A percentile compares a stretch with the other conserved stretches of the same genome.
Conservation (phyloP, 2,888 invertebrate species). For the Spilarctia lutea region DNA sequence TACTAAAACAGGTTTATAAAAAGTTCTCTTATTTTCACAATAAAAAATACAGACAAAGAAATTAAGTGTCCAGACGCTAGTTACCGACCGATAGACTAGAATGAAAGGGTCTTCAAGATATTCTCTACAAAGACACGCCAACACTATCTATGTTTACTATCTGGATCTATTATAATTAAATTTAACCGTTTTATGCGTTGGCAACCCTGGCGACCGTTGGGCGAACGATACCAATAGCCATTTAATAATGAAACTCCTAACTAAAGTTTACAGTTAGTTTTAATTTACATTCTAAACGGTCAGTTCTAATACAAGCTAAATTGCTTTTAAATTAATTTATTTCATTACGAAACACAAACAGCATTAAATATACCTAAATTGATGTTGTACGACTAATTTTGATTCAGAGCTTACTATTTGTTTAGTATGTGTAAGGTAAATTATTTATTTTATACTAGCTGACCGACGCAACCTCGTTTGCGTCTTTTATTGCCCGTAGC, state of each 20-base stretch:
- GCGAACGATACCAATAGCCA: neutral
- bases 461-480: too few relatives aligned
- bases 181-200: neutral
- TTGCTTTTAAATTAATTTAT: slow-evolving; percentile 23
- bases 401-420: slow-evolving; percentile 1
- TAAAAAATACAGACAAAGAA: neutral
- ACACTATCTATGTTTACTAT: neutral
- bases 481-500: too few relatives aligned
- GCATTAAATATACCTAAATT: slow-evolving; percentile 3
- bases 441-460: neutral
- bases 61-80: neutral
- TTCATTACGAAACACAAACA: slow-evolving; percentile 17
- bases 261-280: slow-evolving; percentile 14
- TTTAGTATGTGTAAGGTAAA: neutral
- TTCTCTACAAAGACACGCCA: neutral
- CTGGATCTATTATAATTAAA: neutral
- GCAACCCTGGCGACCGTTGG: neutral
- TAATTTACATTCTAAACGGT: slow-evolving; percentile 16
- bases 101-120: neutral
- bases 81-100: neutral
- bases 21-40: neutral
- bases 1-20: too few relatives aligned
- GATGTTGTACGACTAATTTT: slow-evolving; percentile 1
- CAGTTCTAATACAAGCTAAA: slow-evolving; percentile 17
- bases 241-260: slow-evolving; percentile 11